Evolutionary conservation across 2,113 vertebrate species (phyloP), one percentile per base, ranked within the genome.

Genomic region (Oophaga pumilio): DNA sequence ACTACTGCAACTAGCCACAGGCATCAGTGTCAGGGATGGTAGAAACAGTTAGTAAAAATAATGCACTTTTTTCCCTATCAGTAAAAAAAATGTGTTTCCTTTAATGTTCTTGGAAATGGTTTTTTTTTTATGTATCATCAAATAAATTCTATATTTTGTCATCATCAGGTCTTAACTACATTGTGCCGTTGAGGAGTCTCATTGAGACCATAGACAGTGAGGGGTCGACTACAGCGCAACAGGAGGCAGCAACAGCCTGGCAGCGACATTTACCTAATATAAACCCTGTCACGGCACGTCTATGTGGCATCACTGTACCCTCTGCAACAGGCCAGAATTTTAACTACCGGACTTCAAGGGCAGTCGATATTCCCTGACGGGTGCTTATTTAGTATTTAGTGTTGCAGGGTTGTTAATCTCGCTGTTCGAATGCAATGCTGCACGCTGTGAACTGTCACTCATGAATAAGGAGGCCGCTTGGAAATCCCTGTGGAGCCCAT

Each of bases 301-400:
- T 78, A 56, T 26, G 82, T 64, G 74, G 22, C 66, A 82, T 22
- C 66, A 60, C 78, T 52, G 18, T 28, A 68, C 76, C 85, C 85
- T 60, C 52, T 87, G 10, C 52, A 74, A 12, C 43, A 56, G 80
- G 73, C 43, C 49, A 57, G 80, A 77, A 88, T 76, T 83, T 76
- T 76, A 82, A 82, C 79, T 50, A 49, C 49, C 15, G 80, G 59
- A 57, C 87, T 74, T 74, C 79, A 82, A 87, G 78, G 86, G 50
- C 86, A 87, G 68, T 82, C 86, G 74, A 82, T 82, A 87, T 62
- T 60, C 86, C 86, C 77, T 62, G 66, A 74, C 60, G 86, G 68
- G 68, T 52, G 81, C 78, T 82, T 86, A 81, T 80, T 83, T 77
- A 52, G 87, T 88, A 84, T 84, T 88, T 83, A 88, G 87, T 68